These are phyloP conservation scores for Ia io DNA, from an alignment of 2,113 vertebrate species.

Conservation along the genomic window DNA sequence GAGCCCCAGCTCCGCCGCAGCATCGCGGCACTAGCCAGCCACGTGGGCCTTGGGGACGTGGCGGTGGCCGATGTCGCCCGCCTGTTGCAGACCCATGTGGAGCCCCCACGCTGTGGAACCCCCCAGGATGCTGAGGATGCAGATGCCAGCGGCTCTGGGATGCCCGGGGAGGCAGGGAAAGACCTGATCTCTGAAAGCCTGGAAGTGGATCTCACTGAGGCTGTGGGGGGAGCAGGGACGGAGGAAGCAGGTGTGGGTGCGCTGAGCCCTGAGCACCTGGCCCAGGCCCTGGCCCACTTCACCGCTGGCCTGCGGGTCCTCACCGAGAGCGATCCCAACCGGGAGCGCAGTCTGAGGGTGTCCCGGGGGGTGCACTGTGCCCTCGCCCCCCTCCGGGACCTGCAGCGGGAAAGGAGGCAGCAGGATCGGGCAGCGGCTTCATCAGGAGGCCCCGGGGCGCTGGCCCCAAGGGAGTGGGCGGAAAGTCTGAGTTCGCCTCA, in stretches of 20 bases:
- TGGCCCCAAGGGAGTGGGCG: not conserved
- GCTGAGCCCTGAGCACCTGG: not conserved
- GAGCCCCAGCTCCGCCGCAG: not conserved
- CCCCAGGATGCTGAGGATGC: not conserved
- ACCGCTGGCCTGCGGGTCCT: slow-evolving; percentile 11
- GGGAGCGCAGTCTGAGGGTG: not conserved
- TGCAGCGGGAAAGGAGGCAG: not conserved
- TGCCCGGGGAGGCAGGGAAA: not conserved
- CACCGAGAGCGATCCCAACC: slow-evolving; percentile 33
- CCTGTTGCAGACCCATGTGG: not conserved
- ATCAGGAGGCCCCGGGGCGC: not conserved
- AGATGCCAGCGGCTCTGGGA: not conserved
- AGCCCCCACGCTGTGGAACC: not conserved
- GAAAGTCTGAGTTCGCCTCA: not conserved
- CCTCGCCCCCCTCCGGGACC: not conserved
- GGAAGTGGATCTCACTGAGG: not conserved
- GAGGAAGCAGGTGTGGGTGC: not conserved
- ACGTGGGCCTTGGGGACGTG: not conserved
- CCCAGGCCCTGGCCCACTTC: slow-evolving; percentile 8
- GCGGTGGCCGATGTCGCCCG: not conserved
- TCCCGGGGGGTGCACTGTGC: not conserved
- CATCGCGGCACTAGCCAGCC: not conserved
- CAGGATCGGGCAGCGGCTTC: not conserved
- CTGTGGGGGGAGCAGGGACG: rapidly evolving
- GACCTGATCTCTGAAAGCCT: not conserved